Base-by-base conservation (phyloP, 2,888 invertebrate genomes). In the Cataglyphis rosenhaueri region DNA sequence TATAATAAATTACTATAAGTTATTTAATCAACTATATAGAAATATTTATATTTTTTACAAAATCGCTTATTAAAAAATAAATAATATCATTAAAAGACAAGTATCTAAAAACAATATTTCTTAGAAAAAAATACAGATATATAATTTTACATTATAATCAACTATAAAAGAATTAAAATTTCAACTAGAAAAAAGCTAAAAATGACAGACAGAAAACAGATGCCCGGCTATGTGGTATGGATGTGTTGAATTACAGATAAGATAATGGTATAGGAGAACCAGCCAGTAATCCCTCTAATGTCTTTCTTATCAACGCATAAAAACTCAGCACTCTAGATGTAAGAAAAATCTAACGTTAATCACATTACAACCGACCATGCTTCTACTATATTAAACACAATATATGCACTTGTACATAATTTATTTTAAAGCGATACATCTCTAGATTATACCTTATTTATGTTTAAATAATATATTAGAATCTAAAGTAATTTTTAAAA, bases 221-320 rank as follows among this genome's bases (percentile, higher is more conserved):
- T 21, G 41, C 41, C 25, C 9, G 57, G 68, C 15, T 44, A 52
- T 3, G 41, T 29, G 10, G 12, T 44, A 59, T 41, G 57, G 55
- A 70, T 29, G 44, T 71, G 44, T 32, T 79, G 35, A 66, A 78
- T 64, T 59, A 82, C 65, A 64, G 52, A 57, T 59, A 78, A 79
- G 68, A 82, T 61, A 61, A 64, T 55, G 38, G 38, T 48, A 25
- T 35, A 59, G 15, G 75, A 48, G 32, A 21, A 35, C 15, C 32
- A 44, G 18, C 41, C 44, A 18, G 83, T 83, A 81, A 83, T 83
- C 73, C 21, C 65, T 81, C 65, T 83, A 83, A 83, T 81, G 81
- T 65, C 81, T 83, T 83, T 83, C 57, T 83, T 81, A 81, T 79
- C 70, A 59, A 70, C 68, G 68, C 12, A 32, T 78, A 78, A 79